Percentiles rank a stretch among this genome's conserved stretches.
Evolutionary conservation across 2,113 vertebrate genomes (phyloP).

Genomic region (Tenebrosternarchus preto): DNA sequence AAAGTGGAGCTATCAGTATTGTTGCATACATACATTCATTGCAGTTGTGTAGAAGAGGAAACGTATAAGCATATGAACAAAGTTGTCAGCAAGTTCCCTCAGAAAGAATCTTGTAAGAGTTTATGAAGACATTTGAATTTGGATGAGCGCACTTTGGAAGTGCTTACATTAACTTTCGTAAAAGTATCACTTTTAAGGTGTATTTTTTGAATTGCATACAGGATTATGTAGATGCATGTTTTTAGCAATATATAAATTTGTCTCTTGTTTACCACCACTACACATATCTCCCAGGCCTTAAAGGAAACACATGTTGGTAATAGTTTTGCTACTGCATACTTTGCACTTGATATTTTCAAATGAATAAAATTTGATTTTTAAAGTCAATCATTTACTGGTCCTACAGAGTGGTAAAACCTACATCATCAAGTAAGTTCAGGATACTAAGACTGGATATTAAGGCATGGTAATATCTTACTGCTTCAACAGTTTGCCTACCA

Average conservation of each 20-base stretch:
- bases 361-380: slow-evolving; percentile 20
- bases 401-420: no score
- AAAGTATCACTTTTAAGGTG: not conserved
- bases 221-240: slow-evolving; percentile 20
- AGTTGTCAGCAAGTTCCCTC: not conserved
- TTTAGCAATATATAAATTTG: not conserved
- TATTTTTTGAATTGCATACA: not conserved
- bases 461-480: no score
- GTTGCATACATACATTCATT: not conserved
- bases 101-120: not conserved
- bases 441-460: no score
- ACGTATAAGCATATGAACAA: not conserved
- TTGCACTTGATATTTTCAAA: slow-evolving; percentile 23
- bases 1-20: not conserved
- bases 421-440: no score
- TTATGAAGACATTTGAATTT: slow-evolving; percentile 14
- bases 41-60: not conserved
- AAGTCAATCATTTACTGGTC: not conserved
- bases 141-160: not conserved
- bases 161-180: not conserved
- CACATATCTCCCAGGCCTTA: not conserved
- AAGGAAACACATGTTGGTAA: slow-evolving; percentile 1
- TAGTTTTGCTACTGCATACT: slow-evolving; percentile 3
- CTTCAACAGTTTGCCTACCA: no score
- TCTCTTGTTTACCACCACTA: not conserved